These are phyloP conservation scores for Glossophaga mutica DNA, from an alignment of 2,797 vertebrate genomes.

Conservation along the genomic window DNA sequence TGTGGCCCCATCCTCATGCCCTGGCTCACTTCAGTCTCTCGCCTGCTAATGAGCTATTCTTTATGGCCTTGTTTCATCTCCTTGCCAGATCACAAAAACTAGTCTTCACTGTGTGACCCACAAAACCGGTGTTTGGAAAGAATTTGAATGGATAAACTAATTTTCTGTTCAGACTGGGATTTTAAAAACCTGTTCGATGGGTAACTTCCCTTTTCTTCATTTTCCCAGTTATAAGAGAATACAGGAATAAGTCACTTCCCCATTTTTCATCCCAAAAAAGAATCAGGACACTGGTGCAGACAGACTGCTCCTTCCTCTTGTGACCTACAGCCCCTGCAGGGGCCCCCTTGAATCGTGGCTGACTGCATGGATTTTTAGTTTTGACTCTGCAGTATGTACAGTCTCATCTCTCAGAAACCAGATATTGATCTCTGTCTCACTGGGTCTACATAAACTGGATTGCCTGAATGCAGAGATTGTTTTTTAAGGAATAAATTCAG, in stretches of 20 bases:
- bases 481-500: conserved; percentile 60
- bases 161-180: background rate
- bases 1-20: background rate
- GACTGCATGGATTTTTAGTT: conserved; percentile 67
- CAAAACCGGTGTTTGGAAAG: background rate
- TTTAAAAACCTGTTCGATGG: background rate
- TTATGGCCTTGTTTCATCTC: background rate
- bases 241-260: background rate
- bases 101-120: background rate
- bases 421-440: conserved; percentile 69
- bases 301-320: background rate
- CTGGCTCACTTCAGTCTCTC: background rate
- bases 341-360: conserved; percentile 8
- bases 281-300: background rate
- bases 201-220: background rate
- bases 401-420: conserved; percentile 68
- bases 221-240: background rate
- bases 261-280: conserved; percentile 38
- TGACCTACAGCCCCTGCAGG: conserved; percentile 32
- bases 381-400: conserved; percentile 57
- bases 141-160: conserved; percentile 1
- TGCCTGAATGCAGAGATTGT: conserved; percentile 57
- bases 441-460: conserved; percentile 65
- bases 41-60: background rate
- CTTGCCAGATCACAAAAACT: background rate